Base-by-base conservation (phyloP, 2,113 vertebrate genomes). In the Amazona guildingii region DNA sequence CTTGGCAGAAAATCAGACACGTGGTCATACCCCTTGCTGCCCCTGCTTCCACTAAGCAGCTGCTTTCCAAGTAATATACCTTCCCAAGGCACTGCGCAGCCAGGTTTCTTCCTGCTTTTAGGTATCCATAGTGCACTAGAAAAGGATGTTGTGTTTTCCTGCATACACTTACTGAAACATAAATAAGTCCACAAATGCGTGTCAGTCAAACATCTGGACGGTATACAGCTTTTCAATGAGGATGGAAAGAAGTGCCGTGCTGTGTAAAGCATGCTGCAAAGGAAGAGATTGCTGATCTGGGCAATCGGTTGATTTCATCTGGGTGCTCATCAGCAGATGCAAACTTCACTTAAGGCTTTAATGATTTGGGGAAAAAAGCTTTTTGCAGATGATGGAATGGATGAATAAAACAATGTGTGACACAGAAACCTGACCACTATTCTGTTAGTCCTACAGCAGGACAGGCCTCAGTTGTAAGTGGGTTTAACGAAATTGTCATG, bases 21-120 rank as follows among this genome's bases (percentile, higher is more conserved):
- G 27, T 9, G 61, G 64, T 20, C 35, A 29, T 96, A 81, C 17
- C 43, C 21, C 54, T 68, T 52, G 39, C 84, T 84, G 74, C 27
- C n/a, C 12, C 41, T 0, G 2, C 59, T 95, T 96, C 87, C 33
- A 31, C 72, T 79, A 83, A 88, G 91, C 93, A 96, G 67, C 88
- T 91, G 67, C 80, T 96, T 89, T 83, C 73, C 81, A 73, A 93
- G 44, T 61, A 33, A 86, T 59, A 11, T 11, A 67, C 55, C 63
- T 97, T 96, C 80, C 87, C 70, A 70, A 88, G 68, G 88, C 73
- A 68, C 67, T 55, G 33, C 7, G 2, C 52, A 75, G 76, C 52
- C 87, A 90, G n/a, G 44, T 84, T 95, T 77, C 51, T 95, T 95
- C 84, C 87, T 94, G 92, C 63, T 46, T 67, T 96, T 85, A 46